These are phyloP conservation scores for Atethmia centrago DNA, from an alignment of 2,888 invertebrate genomes.

Conservation along the genomic window DNA sequence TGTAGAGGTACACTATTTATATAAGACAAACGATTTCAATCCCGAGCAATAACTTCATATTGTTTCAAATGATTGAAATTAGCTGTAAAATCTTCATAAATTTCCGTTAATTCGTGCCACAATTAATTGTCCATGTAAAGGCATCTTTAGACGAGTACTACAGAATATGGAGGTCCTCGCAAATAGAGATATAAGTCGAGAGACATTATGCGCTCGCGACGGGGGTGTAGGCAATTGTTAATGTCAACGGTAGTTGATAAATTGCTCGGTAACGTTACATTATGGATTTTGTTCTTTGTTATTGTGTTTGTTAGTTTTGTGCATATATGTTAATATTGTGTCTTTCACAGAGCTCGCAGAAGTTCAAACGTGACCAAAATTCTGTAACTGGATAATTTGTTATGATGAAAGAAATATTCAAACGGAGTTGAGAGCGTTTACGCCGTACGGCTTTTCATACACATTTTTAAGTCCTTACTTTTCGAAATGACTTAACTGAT, in stretches of 20 bases:
- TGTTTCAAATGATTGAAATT: background rate
- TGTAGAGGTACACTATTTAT: background rate
- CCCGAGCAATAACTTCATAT: background rate
- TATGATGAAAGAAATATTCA: no score
- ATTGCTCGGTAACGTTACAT: slow-evolving; percentile 48
- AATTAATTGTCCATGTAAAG: background rate
- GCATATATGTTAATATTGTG: slow-evolving; percentile 8
- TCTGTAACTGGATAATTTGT: background rate
- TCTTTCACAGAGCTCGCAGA: background rate
- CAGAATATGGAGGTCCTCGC: slow-evolving; percentile 33
- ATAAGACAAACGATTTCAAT: background rate
- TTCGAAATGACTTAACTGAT: no score
- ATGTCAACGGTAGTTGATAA: slow-evolving; percentile 61
- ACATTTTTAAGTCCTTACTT: no score
- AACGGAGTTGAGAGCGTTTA: no score
- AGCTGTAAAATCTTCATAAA: background rate
- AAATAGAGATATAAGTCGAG: slow-evolving; percentile 56
- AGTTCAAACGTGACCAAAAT: background rate
- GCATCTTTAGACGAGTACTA: slow-evolving; percentile 6
- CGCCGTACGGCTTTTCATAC: no score
- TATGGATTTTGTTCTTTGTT: slow-evolving; percentile 53
- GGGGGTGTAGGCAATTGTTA: slow-evolving; percentile 60
- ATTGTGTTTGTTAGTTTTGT: slow-evolving; percentile 7
- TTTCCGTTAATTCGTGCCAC: background rate
- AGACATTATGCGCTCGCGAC: slow-evolving; percentile 54